Evolutionary conservation across 2,888 invertebrate species (phyloP).

Genomic region (Cephus spinipes): DNA sequence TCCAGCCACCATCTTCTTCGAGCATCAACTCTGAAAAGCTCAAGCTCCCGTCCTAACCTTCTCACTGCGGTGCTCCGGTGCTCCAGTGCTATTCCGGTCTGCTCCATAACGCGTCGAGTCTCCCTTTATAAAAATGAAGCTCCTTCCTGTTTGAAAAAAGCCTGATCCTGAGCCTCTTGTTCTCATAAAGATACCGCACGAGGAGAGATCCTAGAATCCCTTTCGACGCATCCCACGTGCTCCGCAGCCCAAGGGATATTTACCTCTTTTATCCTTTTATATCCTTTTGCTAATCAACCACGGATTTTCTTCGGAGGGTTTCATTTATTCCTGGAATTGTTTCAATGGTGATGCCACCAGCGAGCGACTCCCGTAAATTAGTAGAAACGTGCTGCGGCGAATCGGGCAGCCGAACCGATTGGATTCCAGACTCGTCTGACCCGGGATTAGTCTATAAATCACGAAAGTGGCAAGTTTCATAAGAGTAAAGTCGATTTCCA

Average conservation of each 20-base stretch:
- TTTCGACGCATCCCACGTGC: neutral
- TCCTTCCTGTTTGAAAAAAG: neutral
- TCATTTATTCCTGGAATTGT: neutral
- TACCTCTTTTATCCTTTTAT: neutral
- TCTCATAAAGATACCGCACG: neutral
- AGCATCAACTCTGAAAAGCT: neutral
- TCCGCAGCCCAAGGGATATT: neutral
- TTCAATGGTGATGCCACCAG: neutral
- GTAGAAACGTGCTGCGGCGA: neutral
- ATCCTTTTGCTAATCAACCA: neutral
- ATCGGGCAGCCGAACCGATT: neutral
- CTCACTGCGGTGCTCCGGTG: neutral
- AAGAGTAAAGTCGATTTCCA: neutral
- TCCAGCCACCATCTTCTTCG: neutral
- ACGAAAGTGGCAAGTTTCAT: neutral
- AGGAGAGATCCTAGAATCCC: neutral
- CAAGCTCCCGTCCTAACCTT: neutral
- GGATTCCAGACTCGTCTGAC: neutral
- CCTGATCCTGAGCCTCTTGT: neutral
- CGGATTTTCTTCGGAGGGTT: neutral
- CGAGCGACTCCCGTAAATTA: neutral
- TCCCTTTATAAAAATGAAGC: too few relatives aligned
- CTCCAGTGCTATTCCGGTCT: neutral
- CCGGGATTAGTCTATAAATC: neutral
- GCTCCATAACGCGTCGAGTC: too few relatives aligned